Evolutionary conservation across 2,797 vertebrate genomes (phyloP).

Genomic region (Potorous gilbertii): DNA sequence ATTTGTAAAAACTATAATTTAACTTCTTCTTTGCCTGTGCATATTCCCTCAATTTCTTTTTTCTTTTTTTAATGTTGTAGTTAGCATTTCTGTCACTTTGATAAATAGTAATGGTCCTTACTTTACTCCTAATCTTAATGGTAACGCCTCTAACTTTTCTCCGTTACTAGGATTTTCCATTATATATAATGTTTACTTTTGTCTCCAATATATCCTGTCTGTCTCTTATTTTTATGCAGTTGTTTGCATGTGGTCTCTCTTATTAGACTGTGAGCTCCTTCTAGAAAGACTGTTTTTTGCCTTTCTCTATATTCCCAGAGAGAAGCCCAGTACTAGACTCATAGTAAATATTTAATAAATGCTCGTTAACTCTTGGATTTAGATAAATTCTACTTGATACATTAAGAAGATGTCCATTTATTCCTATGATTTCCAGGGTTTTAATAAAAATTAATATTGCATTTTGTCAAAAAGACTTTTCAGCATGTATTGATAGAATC

Average conservation of each 20-base stretch:
- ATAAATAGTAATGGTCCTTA: background rate
- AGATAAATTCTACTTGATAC: background rate
- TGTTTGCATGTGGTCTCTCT: background rate
- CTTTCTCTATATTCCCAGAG: background rate
- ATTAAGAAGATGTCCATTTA: too few relatives aligned
- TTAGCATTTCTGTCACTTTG: background rate
- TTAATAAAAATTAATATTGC: too few relatives aligned
- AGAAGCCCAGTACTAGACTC: background rate
- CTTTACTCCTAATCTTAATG: background rate
- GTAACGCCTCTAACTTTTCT: background rate
- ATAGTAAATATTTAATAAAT: background rate
- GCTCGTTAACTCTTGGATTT: background rate
- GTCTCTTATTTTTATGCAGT: background rate
- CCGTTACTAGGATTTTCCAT: background rate
- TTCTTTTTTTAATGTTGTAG: background rate
- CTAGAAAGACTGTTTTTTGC: background rate
- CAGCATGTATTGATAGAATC: background rate
- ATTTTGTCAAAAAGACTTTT: too few relatives aligned
- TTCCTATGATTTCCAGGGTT: too few relatives aligned
- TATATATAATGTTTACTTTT: background rate
- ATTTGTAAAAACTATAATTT: background rate
- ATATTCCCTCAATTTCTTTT: background rate
- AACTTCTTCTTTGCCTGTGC: background rate
- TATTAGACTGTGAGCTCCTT: background rate
- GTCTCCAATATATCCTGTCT: background rate